A percentile compares a stretch with the other conserved stretches of the same genome.
These are phyloP conservation scores for Silvanus unidentatus DNA, from an alignment of 2,888 invertebrate species.

Conservation along the genomic window DNA sequence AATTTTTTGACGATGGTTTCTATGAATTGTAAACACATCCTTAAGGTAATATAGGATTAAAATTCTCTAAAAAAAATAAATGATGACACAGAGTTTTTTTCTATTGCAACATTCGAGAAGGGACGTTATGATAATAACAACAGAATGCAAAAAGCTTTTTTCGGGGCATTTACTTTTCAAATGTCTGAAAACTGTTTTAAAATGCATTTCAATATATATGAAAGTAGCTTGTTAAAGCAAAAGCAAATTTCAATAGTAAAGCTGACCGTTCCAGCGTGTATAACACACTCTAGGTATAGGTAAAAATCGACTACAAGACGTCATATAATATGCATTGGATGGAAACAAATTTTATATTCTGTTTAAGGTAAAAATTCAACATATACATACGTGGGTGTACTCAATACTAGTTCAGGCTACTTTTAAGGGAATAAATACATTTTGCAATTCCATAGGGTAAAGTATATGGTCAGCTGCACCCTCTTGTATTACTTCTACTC, in stretches of 20 bases:
- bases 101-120: too few relatives aligned
- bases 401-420: slow-evolving; percentile 22
- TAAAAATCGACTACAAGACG: slow-evolving; percentile 2
- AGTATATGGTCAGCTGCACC: slow-evolving; percentile 41
- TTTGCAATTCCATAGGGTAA: slow-evolving; percentile 44
- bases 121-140: too few relatives aligned
- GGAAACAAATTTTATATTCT: slow-evolving; percentile 29
- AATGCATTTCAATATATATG: slow-evolving; percentile 40
- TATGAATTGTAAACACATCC: too few relatives aligned
- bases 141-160: too few relatives aligned
- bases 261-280: slow-evolving; percentile 21
- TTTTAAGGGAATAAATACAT: slow-evolving; percentile 34
- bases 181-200: slow-evolving; percentile 31
- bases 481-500: slow-evolving; percentile 34
- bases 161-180: too few relatives aligned
- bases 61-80: too few relatives aligned
- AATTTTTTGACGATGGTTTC: too few relatives aligned
- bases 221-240: slow-evolving; percentile 34
- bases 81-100: too few relatives aligned
- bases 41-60: too few relatives aligned
- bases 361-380: slow-evolving; percentile 4
- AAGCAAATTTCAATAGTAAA: slow-evolving; percentile 38
- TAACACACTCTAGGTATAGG: too few relatives aligned
- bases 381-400: slow-evolving; percentile 15
- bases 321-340: slow-evolving; percentile 42